Evolutionary conservation across 2,888 invertebrate species (phyloP).

Genomic region (Synanthedon andrenaeformis): DNA sequence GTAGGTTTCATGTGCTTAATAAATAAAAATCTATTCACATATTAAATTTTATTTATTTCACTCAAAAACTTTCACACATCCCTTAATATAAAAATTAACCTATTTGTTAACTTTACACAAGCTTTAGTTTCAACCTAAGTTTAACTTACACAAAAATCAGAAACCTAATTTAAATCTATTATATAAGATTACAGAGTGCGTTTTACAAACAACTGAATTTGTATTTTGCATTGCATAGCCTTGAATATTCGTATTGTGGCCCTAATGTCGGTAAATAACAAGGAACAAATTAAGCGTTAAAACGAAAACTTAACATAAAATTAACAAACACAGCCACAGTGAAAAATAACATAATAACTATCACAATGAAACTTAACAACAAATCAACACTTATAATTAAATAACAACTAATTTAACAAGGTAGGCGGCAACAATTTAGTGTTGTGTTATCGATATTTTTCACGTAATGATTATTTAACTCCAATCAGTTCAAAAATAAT

Average conservation of each 20-base stretch:
- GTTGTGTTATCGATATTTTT: slow-evolving; percentile 15
- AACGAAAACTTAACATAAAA: slow-evolving; percentile 70
- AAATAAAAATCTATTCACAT: slow-evolving; percentile 20
- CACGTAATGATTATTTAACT: slow-evolving; percentile 49
- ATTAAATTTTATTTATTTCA: slow-evolving; percentile 24
- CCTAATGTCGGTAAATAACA: slow-evolving; percentile 58
- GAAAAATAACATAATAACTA: slow-evolving; percentile 42
- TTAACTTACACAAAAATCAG: slow-evolving; percentile 17
- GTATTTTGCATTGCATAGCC: no score
- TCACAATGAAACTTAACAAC: slow-evolving; percentile 58
- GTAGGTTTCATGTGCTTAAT: slow-evolving; percentile 8
- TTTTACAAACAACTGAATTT: no score
- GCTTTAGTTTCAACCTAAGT: slow-evolving; percentile 69
- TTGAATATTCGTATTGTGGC: slow-evolving; percentile 15
- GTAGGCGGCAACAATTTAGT: slow-evolving; percentile 11
- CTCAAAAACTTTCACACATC: slow-evolving; percentile 44
- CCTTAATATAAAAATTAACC: slow-evolving; percentile 34
- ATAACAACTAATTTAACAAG: slow-evolving; percentile 37
- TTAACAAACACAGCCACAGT: slow-evolving; percentile 66
- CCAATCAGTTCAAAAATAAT: slow-evolving; percentile 10
- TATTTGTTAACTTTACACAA: slow-evolving; percentile 71
- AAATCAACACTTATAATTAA: slow-evolving; percentile 60
- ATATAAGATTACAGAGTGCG: slow-evolving; percentile 2
- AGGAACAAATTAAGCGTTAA: slow-evolving; percentile 45
- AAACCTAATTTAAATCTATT: slow-evolving; percentile 8